Evolutionary conservation across 2,888 invertebrate species (phyloP), one percentile per base, ranked within the genome.

Genomic region (Psococerastis gibbosa): DNA sequence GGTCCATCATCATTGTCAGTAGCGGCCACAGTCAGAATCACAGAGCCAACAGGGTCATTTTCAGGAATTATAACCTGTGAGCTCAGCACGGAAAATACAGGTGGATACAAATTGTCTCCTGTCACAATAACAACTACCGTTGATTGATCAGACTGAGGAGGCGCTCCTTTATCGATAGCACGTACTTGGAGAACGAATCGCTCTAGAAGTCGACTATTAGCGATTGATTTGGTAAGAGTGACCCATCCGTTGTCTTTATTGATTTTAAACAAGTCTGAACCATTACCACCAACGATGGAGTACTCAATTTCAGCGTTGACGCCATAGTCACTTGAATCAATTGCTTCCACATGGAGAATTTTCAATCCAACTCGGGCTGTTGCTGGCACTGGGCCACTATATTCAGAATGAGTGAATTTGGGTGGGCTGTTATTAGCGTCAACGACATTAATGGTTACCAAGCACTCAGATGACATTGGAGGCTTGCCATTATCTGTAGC

Each of bases 401-500:
- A 85, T 50, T 75, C 72, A 33, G 71, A 62, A 41, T 75, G 65
- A 51, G 75, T 75, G 57, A 94, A 94, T 55, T 73, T 74, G 0
- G 94, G 94, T 5, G 85, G 73, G 58, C 89, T 84, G 57, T 91
- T 88, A 58, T 94, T 92, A 3, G 87, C 85, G 59, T 92, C 89
- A 0, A 89, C 83, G 1, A 94, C 78, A 56, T 83, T 87, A 22
- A 94, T 78, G 34, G 79, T 78, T 0, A 92, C 79, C 23, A 80
- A 65, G 52, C 84, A 81, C 60, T 84, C 87, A 0, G 89, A 84
- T 23, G 87, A 87, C 73, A 91, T 75, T 0, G 92, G 89, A 1
- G 94, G 94, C 58, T 88, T 91, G 0, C 94, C 95, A 55, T 89
- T 87, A 60, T 95, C 94, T 0, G 82, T 87, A 0, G 92, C 94